These are phyloP conservation scores for Microcebus griseorufus DNA, from an alignment of 2,113 vertebrate genomes.

Conservation along the genomic window DNA sequence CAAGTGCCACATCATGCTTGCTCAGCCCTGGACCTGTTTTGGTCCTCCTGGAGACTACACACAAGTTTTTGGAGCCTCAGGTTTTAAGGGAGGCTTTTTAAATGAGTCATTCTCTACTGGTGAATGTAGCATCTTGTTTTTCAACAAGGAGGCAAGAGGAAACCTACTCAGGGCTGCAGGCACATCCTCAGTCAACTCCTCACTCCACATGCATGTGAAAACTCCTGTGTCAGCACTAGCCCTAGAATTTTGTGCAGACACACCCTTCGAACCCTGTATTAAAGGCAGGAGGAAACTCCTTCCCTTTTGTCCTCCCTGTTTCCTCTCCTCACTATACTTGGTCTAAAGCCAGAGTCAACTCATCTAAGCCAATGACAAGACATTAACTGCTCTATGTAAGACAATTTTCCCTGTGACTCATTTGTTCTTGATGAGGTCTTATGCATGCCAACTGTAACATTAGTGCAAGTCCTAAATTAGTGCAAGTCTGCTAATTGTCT, in stretches of 20 bases:
- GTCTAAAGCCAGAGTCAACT: conserved; percentile 44
- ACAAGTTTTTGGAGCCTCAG: not conserved
- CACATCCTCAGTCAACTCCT: not conserved
- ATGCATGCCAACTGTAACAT: conserved; percentile 51
- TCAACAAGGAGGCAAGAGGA: not conserved
- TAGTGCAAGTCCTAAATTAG: conserved; percentile 62
- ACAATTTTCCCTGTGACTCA: conserved; percentile 76
- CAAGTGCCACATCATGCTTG: not conserved
- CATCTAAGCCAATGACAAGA: conserved; percentile 73
- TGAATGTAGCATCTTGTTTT: conserved; percentile 50
- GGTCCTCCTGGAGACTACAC: conserved; percentile 11
- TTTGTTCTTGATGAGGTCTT: conserved; percentile 60
- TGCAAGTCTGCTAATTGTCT: conserved; percentile 61
- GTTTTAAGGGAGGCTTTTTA: not conserved
- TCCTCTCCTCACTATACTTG: conserved; percentile 48
- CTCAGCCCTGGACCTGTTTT: not conserved
- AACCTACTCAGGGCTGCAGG: not conserved
- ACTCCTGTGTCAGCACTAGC: not conserved
- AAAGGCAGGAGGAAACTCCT: not conserved
- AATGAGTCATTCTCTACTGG: conserved; percentile 49
- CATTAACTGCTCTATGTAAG: conserved; percentile 76
- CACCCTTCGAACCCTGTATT: not conserved
- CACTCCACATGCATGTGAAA: conserved; percentile 8
- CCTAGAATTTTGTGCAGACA: not conserved
- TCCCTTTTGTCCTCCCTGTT: not conserved